phyloP scores from a whole-genome alignment of 1,140 invertebrate species.

The Drosophila quadrilineata region DNA sequence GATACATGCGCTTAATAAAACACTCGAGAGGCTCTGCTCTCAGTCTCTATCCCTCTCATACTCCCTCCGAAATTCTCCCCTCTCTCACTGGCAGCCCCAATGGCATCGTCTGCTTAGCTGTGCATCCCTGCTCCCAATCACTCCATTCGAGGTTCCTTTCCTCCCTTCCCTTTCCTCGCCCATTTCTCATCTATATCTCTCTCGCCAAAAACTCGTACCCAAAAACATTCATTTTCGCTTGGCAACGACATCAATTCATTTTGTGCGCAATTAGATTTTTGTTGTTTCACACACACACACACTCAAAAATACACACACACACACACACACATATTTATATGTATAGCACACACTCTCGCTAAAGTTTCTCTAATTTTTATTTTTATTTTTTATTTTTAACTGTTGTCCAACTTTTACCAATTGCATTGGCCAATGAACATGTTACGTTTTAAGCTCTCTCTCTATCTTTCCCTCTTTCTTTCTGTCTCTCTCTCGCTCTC shows the following conservation, averaged over 20 bases:
- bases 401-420: slow-evolving; percentile 56
- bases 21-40: slow-evolving; percentile 68
- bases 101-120: slow-evolving; percentile 39
- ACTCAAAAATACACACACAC: slow-evolving; percentile 23
- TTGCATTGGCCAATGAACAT: slow-evolving; percentile 53
- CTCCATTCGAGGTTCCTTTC: too few species aligned
- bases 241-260: slow-evolving; percentile 79
- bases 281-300: slow-evolving; percentile 34
- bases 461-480: background rate
- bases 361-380: slow-evolving; percentile 39
- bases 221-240: slow-evolving; percentile 68
- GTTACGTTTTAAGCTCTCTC: background rate
- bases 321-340: too few species aligned
- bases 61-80: background rate
- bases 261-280: slow-evolving; percentile 74
- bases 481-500: background rate
- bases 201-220: background rate
- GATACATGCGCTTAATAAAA: slow-evolving; percentile 77
- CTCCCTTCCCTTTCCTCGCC: too few species aligned
- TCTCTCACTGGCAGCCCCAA: background rate
- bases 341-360: slow-evolving; percentile 1
- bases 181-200: background rate
- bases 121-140: background rate
- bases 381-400: slow-evolving; percentile 33
- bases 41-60: too few species aligned